A percentile compares a stretch with the other conserved stretches of the same genome.
Evolutionary conservation across 2,797 vertebrate genomes (phyloP).

Genomic region (Galaxias olidus): DNA sequence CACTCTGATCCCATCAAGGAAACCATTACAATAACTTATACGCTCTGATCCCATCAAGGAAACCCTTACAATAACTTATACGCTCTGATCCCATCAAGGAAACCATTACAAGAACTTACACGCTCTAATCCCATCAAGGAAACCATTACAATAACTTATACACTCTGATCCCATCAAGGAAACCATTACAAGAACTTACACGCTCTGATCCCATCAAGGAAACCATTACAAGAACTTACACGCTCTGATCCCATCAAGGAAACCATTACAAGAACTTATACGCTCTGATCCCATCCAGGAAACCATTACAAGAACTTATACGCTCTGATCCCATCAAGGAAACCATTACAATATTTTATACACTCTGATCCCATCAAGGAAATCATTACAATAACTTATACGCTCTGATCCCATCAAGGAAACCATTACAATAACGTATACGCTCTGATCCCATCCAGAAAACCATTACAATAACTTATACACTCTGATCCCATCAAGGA

Average conservation of each 20-base stretch:
- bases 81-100: no score
- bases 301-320: background rate
- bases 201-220: background rate
- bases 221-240: background rate
- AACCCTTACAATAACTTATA: background rate
- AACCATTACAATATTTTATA: background rate
- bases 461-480: background rate
- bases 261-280: background rate
- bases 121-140: background rate
- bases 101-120: background rate
- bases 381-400: background rate
- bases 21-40: background rate
- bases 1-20: no score
- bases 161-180: no score
- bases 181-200: background rate
- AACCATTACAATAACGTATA: background rate
- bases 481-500: no score
- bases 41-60: no score
- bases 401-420: no score
- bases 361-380: no score
- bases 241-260: background rate
- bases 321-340: background rate
- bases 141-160: background rate
- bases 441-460: no score
- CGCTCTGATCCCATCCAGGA: background rate